Conservation (phyloP, 2,113 vertebrate species). For the Hucho hucho region DNA sequence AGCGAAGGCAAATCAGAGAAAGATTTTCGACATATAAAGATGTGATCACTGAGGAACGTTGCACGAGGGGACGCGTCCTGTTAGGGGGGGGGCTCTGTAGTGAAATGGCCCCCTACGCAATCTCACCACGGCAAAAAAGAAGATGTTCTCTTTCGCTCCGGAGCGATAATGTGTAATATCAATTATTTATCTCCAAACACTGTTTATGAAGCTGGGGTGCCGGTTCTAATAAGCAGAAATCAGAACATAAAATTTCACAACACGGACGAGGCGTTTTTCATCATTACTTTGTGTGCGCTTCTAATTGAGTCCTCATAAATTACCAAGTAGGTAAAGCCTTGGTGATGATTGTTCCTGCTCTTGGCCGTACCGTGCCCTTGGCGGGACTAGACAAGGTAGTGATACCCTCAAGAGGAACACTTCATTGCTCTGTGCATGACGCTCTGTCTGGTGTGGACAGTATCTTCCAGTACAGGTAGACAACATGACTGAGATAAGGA, state of each 20-base stretch:
- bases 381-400: conserved; percentile 24
- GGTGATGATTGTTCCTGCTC: conserved; percentile 45
- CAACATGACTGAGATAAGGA: not conserved
- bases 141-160: not conserved
- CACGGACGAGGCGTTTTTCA: conserved; percentile 40
- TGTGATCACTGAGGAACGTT: conserved; percentile 18
- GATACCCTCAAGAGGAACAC: not conserved
- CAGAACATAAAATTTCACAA: conserved; percentile 42
- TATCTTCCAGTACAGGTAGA: not conserved
- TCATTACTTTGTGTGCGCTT: conserved; percentile 59
- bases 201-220: conserved; percentile 48
- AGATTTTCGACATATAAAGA: conserved; percentile 32
- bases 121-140: not conserved
- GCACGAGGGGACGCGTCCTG: not conserved
- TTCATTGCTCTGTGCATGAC: not conserved
- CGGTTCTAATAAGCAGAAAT: conserved; percentile 41
- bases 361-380: conserved; percentile 42
- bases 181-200: conserved; percentile 58
- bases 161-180: conserved; percentile 49
- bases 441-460: not conserved
- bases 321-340: conserved; percentile 51
- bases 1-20: conserved; percentile 36
- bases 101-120: not conserved
- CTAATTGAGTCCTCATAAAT: conserved; percentile 63
- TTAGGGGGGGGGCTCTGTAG: not conserved